Base-by-base conservation (phyloP, 2,113 vertebrate genomes). In the Heterotis niloticus region DNA sequence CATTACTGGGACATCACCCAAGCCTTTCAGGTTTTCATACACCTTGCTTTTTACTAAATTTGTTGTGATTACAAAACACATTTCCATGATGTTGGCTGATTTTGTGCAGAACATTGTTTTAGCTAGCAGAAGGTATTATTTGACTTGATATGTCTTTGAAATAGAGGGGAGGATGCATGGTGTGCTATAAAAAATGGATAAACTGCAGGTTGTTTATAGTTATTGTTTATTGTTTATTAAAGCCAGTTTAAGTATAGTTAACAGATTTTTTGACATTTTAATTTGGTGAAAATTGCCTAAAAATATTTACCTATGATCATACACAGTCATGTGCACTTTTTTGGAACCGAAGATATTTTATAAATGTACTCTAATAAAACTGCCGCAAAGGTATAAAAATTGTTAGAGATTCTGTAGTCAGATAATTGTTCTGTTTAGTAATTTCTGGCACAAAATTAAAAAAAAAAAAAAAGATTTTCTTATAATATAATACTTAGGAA, bases 1-100 rank as follows among this genome's bases (percentile, higher is more conserved):
- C 70, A 10, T 64, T 69, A 34, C 60, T 79, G 57, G 78, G 78
- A 79, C 68, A 52, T 74, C 78, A 71, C n/a, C 17, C 78, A 71
- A 69, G 26, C 13, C 56, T 79, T 62, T 60, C 69, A 79, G 78
- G 78, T 79, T 64, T 62, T 68, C 68, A 57, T 7, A 44, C 64
- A 57, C 11, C 29, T 59, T 69, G 67, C 59, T 12, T 13, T 29
- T n/a, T 20, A n/a, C 10, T 17, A 23, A 28, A 56, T 54, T 57
- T 57, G 0, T 11, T 54, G 13, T 18, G 4, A 57, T 14, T 56
- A 20, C 1, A 24, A 59, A 54, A 56, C 10, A 74, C 13, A 57
- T 26, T 13, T 13, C 14, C 18, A 52, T 44, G 2, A 44, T 44
- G 34, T 44, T 44, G 34, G 7, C 34, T 44, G 34, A 44, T 44